Evolutionary conservation across 2,797 vertebrate species (phyloP), one percentile per base, ranked within the genome.

Genomic region (Gallinago nigripennis): DNA sequence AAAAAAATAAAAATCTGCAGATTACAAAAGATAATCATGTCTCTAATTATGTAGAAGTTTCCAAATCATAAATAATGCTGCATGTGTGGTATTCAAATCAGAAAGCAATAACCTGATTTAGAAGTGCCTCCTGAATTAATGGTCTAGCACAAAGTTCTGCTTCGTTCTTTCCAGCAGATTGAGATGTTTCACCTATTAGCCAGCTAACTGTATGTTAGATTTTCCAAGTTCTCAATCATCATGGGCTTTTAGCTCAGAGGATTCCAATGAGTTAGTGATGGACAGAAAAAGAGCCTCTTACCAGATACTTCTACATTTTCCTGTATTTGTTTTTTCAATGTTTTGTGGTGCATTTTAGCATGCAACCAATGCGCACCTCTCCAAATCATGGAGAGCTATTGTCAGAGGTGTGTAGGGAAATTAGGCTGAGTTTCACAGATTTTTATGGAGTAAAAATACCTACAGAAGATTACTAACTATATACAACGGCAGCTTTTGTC

Each of bases 51-150:
- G 35, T 85, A 91, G 76, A 23, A 69, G 16, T 82, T 94, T 91
- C 68, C 33, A 92, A 91, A 94, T 78, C 31, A 92, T 94, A 94
- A 96, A 95, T 91, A 94, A 88, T 54, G 27, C 65, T 75, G 9
- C 12, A 57, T 41, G 11, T 71, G 72, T 54, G 8, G 0, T 92
- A 91, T 73, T 94, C 57, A 87, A 78, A 88, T 48, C 31, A 65
- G 57, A 86, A 89, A 69, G 23, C 43, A 77, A 54, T 88, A 92
- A 64, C 0, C 2, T 61, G 28, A 50, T 86, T 91, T 86, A 75
- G 87, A 83, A 85, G 25, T 46, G 45, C 35, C 50, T 86, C 41
- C 57, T 85, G 85, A 92, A 88, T 81, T 88, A 94, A 90, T 71
- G 50, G 53, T 68, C 79, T 82, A 88, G 37, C 45, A 82, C 48